Base-by-base conservation (phyloP, 2,797 vertebrate species). In the Phrynocephalus guinanensis region DNA sequence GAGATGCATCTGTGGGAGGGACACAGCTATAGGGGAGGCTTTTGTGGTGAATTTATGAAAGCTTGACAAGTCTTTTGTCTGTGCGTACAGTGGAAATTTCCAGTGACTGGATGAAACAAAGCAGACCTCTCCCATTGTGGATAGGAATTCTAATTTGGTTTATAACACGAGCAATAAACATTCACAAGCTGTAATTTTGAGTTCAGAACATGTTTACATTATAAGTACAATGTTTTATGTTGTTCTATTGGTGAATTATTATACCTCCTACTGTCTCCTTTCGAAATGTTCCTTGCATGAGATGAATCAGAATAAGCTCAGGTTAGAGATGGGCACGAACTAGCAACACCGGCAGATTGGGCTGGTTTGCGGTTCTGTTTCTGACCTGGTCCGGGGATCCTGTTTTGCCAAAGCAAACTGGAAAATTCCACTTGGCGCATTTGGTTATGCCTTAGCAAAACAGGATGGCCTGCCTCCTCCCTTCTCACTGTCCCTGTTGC, bases 111-210 rank as follows among this genome's bases (percentile, higher is more conserved):
- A 2, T 7, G 0, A 79, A 18, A 3, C 10, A 24, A 80, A 66
- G 63, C 76, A 70, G 76, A 56, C 38, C 73, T 44, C 52, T 38
- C 60, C 60, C 63, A 95, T 93, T 90, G 88, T 77, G 87, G 70
- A 82, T 83, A 30, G 1, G 28, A 80, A 89, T 91, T 93, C 94
- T 89, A 77, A 85, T 90, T 93, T n/a, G 2, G 66, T 82, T 67
- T 82, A 79, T 94, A 93, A 83, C 22, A 86, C 16, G 28, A 71
- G 50, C 82, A 79, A 85, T 48, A 91, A 82, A 87, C 68, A 22
- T 86, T 91, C 88, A 86, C 90, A 90, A 20, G 3, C n/a, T 91
- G 71, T 52, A 91, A 90, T 86, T 26, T 2, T 93, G 88, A 87
- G 60, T 93, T 94, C 93, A 90, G 88, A 81, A 66, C 72, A 78